These are phyloP conservation scores for Rhabdornis inornatus DNA, from an alignment of 2,113 vertebrate genomes.

Conservation along the genomic window DNA sequence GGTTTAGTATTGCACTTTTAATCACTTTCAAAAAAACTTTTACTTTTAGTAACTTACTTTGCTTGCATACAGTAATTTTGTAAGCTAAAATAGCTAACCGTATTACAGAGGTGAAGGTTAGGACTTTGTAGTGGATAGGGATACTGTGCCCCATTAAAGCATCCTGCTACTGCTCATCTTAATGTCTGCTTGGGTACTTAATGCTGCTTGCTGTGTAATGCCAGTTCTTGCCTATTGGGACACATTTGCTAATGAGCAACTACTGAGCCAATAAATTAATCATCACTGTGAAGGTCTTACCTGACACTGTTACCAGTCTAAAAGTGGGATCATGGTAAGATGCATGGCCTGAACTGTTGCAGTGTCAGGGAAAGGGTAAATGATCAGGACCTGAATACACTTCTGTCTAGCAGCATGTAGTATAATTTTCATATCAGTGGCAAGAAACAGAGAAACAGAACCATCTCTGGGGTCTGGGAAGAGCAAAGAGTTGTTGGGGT, in stretches of 20 bases:
- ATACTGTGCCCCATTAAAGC: not conserved
- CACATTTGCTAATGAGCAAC: not conserved
- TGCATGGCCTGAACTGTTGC: not conserved
- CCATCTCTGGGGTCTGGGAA: not conserved
- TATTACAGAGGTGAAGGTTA: not conserved
- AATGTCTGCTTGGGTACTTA: not conserved
- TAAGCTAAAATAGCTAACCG: not conserved
- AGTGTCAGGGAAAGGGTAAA: not conserved
- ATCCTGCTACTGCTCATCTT: not conserved
- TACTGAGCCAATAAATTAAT: not conserved
- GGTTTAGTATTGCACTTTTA: not conserved
- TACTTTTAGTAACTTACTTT: not conserved
- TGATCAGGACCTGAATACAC: not conserved
- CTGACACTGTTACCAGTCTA: not conserved
- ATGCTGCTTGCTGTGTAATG: not conserved
- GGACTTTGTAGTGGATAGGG: not conserved
- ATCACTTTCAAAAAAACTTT: not conserved
- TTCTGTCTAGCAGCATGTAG: not conserved
- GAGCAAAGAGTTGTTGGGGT: not conserved
- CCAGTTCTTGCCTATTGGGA: not conserved
- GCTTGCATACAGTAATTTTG: not conserved
- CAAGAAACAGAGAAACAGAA: not conserved
- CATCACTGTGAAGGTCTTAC: not conserved
- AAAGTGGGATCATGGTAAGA: not conserved
- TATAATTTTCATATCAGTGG: not conserved